Percentiles rank a stretch among this genome's conserved stretches.
phyloP scores from a whole-genome alignment of 1,140 invertebrate species.

The Drosophila fuyamai region DNA sequence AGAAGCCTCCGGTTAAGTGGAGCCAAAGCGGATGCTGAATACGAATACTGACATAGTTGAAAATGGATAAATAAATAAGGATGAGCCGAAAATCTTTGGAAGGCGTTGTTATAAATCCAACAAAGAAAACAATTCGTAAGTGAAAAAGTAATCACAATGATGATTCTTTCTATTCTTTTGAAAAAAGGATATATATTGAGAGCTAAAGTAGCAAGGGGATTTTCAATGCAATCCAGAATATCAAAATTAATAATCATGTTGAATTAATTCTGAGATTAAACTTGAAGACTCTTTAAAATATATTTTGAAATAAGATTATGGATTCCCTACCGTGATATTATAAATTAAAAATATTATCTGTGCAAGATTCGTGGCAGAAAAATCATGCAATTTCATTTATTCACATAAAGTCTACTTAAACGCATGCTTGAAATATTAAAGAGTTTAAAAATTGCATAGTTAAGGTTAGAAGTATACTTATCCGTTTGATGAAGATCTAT shows the following conservation, averaged over 20 bases:
- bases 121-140: no score
- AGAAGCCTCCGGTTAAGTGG: conserved; percentile 6
- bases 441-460: background rate
- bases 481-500: background rate
- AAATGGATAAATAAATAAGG: background rate
- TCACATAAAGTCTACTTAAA: conserved; percentile 6
- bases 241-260: no score
- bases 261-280: no score
- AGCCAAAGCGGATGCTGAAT: conserved; percentile 24
- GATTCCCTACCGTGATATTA: background rate
- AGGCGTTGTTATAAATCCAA: background rate
- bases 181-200: no score
- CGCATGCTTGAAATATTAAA: conserved; percentile 15
- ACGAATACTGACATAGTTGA: background rate
- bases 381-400: conserved; percentile 4
- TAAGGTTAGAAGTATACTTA: conserved; percentile 17
- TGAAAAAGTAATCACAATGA: background rate
- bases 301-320: background rate
- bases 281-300: no score
- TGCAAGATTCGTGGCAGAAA: background rate
- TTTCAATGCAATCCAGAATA: no score
- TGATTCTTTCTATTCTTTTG: background rate
- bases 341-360: background rate
- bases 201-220: no score
- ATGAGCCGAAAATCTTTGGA: conserved; percentile 6